Conservation (phyloP, 2,888 invertebrate genomes). For the Dicyrtoma fusca region DNA sequence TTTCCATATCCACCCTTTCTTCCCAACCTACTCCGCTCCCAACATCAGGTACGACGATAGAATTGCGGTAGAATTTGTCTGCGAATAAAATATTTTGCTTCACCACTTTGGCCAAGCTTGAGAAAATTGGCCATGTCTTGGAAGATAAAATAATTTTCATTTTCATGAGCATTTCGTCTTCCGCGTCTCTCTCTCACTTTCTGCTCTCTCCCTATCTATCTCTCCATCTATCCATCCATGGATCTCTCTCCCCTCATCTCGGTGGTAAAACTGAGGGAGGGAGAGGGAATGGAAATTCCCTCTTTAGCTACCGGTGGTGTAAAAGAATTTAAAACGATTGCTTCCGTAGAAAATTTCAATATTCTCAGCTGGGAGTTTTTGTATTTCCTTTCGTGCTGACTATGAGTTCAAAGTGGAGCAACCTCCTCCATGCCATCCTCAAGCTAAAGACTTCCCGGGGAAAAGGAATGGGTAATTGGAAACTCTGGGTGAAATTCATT, state of each 20-base stretch:
- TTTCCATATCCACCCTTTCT: too few species aligned
- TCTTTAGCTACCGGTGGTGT: not conserved
- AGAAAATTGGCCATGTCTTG: slow-evolving; percentile 15
- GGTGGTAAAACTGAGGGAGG: not conserved
- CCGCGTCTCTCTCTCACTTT: not conserved
- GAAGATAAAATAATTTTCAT: slow-evolving; percentile 20
- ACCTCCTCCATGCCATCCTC: not conserved
- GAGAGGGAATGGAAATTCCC: not conserved
- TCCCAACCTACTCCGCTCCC: too few species aligned
- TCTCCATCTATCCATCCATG: not conserved
- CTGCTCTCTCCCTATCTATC: not conserved
- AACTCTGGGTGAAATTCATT: slow-evolving; percentile 1
- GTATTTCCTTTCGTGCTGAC: not conserved
- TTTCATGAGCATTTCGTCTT: slow-evolving; percentile 20
- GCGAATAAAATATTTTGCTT: too few species aligned
- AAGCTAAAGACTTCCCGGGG: not conserved
- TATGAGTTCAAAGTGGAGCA: not conserved
- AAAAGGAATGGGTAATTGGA: slow-evolving; percentile 8
- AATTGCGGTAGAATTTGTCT: too few species aligned
- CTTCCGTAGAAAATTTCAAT: slow-evolving; percentile 4
- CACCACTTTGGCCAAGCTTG: not conserved
- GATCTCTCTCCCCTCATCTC: slow-evolving; percentile 1
- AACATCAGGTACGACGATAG: too few species aligned
- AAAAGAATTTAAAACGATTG: not conserved
- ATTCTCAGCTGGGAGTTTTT: not conserved